These are phyloP conservation scores for Urocolius indicus DNA, from an alignment of 2,113 vertebrate genomes.

Conservation along the genomic window DNA sequence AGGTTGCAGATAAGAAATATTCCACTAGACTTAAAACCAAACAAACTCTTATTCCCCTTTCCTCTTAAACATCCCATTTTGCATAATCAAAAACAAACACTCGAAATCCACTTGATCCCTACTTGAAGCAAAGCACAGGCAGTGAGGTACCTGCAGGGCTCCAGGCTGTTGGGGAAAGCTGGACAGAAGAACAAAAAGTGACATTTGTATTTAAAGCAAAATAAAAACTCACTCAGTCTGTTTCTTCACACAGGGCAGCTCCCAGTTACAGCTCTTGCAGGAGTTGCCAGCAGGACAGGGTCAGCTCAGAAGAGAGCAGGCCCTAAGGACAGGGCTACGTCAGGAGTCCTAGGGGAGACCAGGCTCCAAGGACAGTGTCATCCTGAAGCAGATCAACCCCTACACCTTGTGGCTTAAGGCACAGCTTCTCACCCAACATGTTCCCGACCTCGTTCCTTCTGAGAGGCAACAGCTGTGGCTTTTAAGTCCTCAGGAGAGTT, in stretches of 20 bases:
- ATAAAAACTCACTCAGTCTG: neutral
- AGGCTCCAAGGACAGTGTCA: neutral
- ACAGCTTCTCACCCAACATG: accelerated
- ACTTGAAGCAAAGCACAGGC: accelerated
- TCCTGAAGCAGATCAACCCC: no score
- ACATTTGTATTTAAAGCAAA: neutral
- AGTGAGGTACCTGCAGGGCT: neutral
- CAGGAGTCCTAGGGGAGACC: accelerated
- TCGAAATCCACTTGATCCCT: accelerated
- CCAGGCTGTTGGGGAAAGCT: no score
- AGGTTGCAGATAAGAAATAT: neutral
- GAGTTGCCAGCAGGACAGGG: neutral
- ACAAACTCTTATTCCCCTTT: neutral
- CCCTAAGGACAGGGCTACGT: neutral
- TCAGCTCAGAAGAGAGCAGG: neutral
- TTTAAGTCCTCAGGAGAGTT: neutral
- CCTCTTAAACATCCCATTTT: neutral
- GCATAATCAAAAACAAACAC: neutral
- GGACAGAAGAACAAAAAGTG: accelerated
- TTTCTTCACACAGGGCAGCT: accelerated
- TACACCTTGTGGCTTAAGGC: accelerated
- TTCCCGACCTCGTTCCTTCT: no score
- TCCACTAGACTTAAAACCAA: neutral
- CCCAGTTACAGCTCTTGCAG: accelerated
- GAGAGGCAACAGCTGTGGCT: neutral